Base-by-base conservation (phyloP, 2,888 invertebrate species). In the Bombylius major region DNA sequence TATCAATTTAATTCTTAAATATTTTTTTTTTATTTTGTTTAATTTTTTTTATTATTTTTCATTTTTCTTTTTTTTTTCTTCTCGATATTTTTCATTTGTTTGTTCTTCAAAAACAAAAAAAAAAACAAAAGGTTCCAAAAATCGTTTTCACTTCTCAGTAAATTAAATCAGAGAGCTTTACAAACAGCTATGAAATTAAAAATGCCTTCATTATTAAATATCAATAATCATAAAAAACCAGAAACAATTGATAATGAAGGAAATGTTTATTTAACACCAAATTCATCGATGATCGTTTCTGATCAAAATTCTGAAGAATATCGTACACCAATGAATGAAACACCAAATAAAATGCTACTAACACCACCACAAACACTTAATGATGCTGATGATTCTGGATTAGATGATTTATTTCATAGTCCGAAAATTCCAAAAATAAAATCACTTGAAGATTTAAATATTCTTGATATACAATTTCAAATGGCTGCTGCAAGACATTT, bases 81-180 rank as follows among this genome's bases (percentile, higher is more conserved):
- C 23, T 23, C 23, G 23, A 23, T 23, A 23, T 23, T 23, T 23
- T 23, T 23, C 23, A 23, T 23, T 23, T 23, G 23, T 23, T 23
- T 23, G 23, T 23, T 23, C 23, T 23, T 23, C 23, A 23, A 23
- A 23, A 36, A 36, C 36, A 36, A 36, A 36, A 36, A 42, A 42
- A 8, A 42, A 11, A 39, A 6, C 5, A 39, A 58, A 63, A 71
- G 73, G 66, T 74, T 72, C 67, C 71, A 70, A 68, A 74, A 74
- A 71, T 72, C 75, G 67, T 68, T 70, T 68, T 72, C 72, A 69
- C 70, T 73, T 67, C 69, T 70, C 63, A 74, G 70, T 71, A 73
- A 72, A 69, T 69, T 73, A 62, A 72, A 73, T 71, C 70, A 71
- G 61, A 73, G 68, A 68, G 69, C 71, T 59, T 63, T 69, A 58